Conservation (phyloP, 2,113 vertebrate species). For the Herpetotheres cachinnans region DNA sequence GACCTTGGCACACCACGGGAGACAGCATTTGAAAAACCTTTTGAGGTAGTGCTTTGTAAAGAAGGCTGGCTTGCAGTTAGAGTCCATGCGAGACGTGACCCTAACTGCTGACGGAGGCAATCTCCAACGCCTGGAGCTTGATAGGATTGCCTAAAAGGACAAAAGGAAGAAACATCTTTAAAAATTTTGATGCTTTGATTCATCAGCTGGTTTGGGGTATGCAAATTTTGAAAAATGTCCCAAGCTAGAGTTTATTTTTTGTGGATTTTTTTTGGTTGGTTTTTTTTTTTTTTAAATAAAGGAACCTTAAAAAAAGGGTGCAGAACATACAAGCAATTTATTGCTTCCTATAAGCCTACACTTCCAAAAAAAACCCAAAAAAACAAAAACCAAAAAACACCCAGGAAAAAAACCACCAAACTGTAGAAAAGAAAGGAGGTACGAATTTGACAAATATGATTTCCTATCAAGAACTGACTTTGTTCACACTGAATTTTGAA, state of each 20-base stretch:
- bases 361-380: neutral
- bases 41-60: conserved; percentile 77
- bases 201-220: neutral
- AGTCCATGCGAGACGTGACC: conserved; percentile 89
- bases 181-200: neutral
- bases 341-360: neutral
- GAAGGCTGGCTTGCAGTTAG: conserved; percentile 80
- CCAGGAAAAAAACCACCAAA: no score
- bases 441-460: neutral
- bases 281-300: neutral
- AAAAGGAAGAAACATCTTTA: neutral
- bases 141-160: conserved; percentile 77
- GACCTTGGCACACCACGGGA: conserved; percentile 73
- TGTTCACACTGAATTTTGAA: neutral
- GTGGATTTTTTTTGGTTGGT: neutral
- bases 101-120: conserved; percentile 80
- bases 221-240: neutral
- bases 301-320: neutral
- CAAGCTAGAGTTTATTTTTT: neutral
- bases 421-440: neutral
- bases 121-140: conserved; percentile 76
- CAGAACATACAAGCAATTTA: neutral
- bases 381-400: neutral
- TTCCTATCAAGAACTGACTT: neutral
- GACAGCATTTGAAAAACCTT: conserved; percentile 69